Base-by-base conservation (phyloP, 2,797 vertebrate genomes). In the Malurus splendens region DNA sequence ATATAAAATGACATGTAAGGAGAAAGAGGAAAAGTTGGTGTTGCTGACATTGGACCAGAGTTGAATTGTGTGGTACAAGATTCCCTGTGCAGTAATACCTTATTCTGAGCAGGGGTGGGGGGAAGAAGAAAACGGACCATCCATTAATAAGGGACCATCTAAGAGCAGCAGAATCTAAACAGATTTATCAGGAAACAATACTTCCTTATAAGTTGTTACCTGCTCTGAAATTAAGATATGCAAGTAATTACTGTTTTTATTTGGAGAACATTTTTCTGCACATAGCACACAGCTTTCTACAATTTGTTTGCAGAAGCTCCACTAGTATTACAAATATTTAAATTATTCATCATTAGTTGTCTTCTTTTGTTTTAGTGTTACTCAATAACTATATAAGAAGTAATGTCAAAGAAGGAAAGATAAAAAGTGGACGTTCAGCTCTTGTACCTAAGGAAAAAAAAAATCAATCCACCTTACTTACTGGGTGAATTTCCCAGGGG, bases 381-480 rank as follows among this genome's bases (percentile, higher is more conserved):
- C 67, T 79, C 82, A 86, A 41, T 67, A 83, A 44, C 38, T 56
- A 2, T 51, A 23, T 83, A 75, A 80, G 87, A 56, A 60, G 25
- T n/a, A 91, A 14, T 76, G 68, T 57, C 75, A 79, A 73, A 89
- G 78, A 73, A 75, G 70, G 51, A 52, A 82, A 87, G 81, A 85
- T 89, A 73, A 87, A 94, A 96, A 95, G 66, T 14, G 42, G 36
- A 50, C 2, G 2, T 74, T 73, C 17, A 18, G 20, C 28, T 86
- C 76, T 91, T 90, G 38, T 74, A 95, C n/a, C 50, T 64, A 75
- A 59, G 36, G 82, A 45, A 62, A 93, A 90, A 90, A 76, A 36
- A 54, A 86, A 65, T 32, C 55, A 78, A 39, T 82, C 67, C 82
- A 95, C 92, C 93, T 97, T 95, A 95, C 91, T 95, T 94, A 95